phyloP scores from a whole-genome alignment of 2,113 vertebrate genomes.

The Mormyrus iriodes region DNA sequence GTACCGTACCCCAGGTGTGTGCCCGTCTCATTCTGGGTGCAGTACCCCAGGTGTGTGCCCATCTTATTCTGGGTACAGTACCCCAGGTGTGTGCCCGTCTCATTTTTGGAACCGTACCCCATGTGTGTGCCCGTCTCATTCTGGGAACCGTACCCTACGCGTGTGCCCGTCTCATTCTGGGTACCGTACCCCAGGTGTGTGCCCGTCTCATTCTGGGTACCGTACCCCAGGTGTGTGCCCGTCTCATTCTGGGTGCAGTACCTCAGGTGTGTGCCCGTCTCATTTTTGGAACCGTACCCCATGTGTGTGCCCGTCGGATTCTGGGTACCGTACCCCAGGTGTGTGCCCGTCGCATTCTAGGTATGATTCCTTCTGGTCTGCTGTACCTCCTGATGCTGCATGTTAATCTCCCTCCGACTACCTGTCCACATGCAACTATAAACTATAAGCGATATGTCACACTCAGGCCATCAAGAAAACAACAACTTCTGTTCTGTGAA shows the following conservation, averaged over 20 bases:
- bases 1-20: constrained; percentile 62
- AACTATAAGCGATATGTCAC: not conserved
- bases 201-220: not conserved
- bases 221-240: not conserved
- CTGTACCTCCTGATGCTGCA: not conserved
- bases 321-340: constrained; percentile 82
- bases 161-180: not conserved
- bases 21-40: constrained; percentile 54
- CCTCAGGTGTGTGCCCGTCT: constrained; percentile 64
- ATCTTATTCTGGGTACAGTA: not conserved
- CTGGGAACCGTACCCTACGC: not conserved
- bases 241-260: constrained; percentile 65
- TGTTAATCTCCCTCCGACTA: not conserved
- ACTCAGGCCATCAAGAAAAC: constrained; percentile 84
- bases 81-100: no score
- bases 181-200: not conserved
- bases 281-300: not conserved
- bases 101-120: no score
- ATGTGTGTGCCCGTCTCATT: no score
- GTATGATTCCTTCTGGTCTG: not conserved
- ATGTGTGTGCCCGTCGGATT: not conserved
- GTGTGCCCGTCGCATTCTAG: constrained; percentile 5
- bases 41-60: constrained; percentile 71
- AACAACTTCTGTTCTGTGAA: constrained; percentile 91
- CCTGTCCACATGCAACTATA: not conserved